Conservation (phyloP, 1,140 invertebrate genomes). For the Aphidius gifuensis region DNA sequence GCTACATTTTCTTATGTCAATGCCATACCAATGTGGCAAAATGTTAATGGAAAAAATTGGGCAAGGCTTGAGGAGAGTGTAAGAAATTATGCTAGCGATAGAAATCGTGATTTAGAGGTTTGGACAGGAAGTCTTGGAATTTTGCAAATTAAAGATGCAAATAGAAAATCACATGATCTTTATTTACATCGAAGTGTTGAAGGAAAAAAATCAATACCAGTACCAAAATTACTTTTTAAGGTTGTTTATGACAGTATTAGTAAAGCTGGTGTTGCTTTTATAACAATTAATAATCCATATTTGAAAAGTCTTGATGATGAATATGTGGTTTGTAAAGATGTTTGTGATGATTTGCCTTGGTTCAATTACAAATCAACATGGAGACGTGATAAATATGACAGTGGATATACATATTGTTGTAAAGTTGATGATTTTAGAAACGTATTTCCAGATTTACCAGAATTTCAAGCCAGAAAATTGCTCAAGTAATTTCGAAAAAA, state of each 20-base stretch:
- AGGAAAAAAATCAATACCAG: slow-evolving; percentile 43
- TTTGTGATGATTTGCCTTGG: slow-evolving; percentile 21
- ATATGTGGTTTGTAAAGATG: slow-evolving; percentile 22
- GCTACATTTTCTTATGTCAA: slow-evolving; percentile 68
- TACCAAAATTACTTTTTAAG: slow-evolving; percentile 61
- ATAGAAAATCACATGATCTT: slow-evolving; percentile 48
- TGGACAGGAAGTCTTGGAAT: slow-evolving; percentile 56
- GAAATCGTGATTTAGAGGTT: slow-evolving; percentile 42
- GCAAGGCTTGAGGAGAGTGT: slow-evolving; percentile 52
- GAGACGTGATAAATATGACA: slow-evolving; percentile 2
- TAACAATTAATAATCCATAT: slow-evolving; percentile 64
- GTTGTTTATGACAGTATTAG: slow-evolving; percentile 55
- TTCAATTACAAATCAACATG: neutral
- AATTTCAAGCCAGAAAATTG: slow-evolving; percentile 8
- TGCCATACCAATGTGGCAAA: slow-evolving; percentile 59
- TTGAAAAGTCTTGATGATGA: slow-evolving; percentile 38
- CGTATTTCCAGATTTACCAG: slow-evolving; percentile 15
- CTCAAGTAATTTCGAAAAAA: too few species aligned
- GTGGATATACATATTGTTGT: slow-evolving; percentile 30
- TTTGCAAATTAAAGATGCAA: slow-evolving; percentile 50
- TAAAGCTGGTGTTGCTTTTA: slow-evolving; percentile 56
- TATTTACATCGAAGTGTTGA: slow-evolving; percentile 52
- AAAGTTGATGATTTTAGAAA: slow-evolving; percentile 24
- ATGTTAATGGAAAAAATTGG: slow-evolving; percentile 67
- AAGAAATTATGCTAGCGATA: slow-evolving; percentile 37